phyloP scores from a whole-genome alignment of 2,888 invertebrate species.

The Lasius platythorax region DNA sequence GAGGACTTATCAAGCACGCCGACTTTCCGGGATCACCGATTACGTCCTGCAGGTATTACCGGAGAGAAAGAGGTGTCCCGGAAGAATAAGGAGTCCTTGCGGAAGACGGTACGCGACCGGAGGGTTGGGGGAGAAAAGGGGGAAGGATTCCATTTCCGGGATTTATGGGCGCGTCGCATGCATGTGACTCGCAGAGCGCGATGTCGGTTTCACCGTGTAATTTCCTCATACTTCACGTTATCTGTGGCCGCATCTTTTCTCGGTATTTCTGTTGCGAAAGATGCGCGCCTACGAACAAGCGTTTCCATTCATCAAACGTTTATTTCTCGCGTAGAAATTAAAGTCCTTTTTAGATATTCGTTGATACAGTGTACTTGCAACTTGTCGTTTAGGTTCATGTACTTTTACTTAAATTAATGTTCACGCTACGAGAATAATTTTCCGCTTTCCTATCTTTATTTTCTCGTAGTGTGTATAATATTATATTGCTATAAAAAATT shows the following conservation, averaged over 20 bases:
- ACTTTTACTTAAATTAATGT: conserved; percentile 1
- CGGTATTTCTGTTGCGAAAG: conserved; percentile 53
- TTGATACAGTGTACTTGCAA: background rate
- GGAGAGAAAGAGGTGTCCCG: conserved; percentile 65
- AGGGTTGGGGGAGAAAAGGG: background rate
- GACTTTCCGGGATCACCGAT: conserved; percentile 77
- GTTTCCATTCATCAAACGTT: conserved; percentile 30
- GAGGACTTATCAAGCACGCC: conserved; percentile 71
- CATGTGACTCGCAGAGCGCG: conserved; percentile 62
- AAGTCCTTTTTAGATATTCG: background rate
- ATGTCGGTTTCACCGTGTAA: conserved; percentile 62
- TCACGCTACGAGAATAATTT: background rate
- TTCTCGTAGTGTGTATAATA: background rate
- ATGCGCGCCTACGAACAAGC: conserved; percentile 30
- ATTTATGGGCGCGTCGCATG: conserved; percentile 78
- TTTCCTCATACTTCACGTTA: conserved; percentile 72
- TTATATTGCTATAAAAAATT: background rate
- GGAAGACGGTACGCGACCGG: conserved; percentile 56
- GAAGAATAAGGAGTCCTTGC: conserved; percentile 62
- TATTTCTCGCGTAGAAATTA: background rate
- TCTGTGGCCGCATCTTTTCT: conserved; percentile 52
- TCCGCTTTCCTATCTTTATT: conserved; percentile 16
- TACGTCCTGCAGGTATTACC: conserved; percentile 56
- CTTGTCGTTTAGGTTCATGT: conserved; percentile 24
- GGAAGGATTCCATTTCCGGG: conserved; percentile 74